Conservation (phyloP, 2,113 vertebrate genomes). For the Oryzias celebensis region DNA sequence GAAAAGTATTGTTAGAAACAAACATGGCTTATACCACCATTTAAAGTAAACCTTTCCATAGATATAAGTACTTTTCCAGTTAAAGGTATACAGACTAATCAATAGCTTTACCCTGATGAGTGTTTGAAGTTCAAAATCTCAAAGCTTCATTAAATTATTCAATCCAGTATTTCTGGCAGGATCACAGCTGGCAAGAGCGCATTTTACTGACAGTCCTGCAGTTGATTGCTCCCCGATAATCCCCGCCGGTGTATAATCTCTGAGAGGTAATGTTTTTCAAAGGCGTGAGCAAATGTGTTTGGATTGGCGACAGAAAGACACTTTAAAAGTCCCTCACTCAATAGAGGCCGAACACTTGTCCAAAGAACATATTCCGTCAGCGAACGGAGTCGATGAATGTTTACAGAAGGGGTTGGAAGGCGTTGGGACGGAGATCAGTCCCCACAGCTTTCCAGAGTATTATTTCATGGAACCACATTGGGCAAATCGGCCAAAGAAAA, state of each 20-base stretch:
- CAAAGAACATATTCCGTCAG: slow-evolving; percentile 57
- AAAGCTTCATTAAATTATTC: slow-evolving; percentile 20
- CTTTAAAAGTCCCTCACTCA: slow-evolving; percentile 88
- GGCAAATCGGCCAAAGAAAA: neutral
- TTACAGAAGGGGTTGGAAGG: slow-evolving; percentile 51
- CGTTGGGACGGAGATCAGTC: slow-evolving; percentile 43
- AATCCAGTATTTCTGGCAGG: slow-evolving; percentile 46
- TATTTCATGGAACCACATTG: slow-evolving; percentile 19
- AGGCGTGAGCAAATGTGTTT: slow-evolving; percentile 98
- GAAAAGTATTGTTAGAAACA: too few species aligned
- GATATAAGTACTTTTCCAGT: too few species aligned
- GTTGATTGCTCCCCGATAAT: slow-evolving; percentile 95
- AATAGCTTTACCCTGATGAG: neutral
- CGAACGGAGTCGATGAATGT: slow-evolving; percentile 56
- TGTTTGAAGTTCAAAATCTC: slow-evolving; percentile 16
- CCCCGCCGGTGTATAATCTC: slow-evolving; percentile 91
- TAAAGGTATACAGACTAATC: too few species aligned
- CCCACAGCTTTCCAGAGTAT: slow-evolving; percentile 3
- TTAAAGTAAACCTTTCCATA: too few species aligned
- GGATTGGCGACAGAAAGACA: slow-evolving; percentile 85
- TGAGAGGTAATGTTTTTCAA: slow-evolving; percentile 92
- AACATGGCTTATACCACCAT: too few species aligned
- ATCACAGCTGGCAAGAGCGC: slow-evolving; percentile 39
- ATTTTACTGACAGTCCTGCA: slow-evolving; percentile 86
- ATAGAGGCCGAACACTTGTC: slow-evolving; percentile 81